These are phyloP conservation scores for Psittacula derbiana DNA, from an alignment of 2,797 vertebrate species.

Conservation along the genomic window DNA sequence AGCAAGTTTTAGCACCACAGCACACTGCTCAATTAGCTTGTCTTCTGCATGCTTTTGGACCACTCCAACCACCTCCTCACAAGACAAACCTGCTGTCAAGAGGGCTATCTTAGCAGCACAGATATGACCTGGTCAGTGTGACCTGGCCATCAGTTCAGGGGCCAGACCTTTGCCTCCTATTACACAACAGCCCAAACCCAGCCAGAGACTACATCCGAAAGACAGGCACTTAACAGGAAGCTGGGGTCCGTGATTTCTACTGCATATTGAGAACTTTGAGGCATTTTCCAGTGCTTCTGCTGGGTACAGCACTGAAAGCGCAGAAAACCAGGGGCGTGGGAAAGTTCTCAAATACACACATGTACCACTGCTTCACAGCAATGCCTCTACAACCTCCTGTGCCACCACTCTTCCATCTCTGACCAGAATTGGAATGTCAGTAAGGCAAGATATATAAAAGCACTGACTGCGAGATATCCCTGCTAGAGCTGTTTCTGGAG, in stretches of 20 bases:
- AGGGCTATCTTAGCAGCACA: neutral
- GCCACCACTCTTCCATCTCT: neutral
- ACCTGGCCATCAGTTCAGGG: neutral
- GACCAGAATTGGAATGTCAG: neutral
- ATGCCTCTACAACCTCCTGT: neutral
- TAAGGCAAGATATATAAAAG: neutral
- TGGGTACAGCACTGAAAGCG: neutral
- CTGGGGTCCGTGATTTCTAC: neutral
- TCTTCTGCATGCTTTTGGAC: neutral
- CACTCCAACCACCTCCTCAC: neutral
- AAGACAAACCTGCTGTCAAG: neutral
- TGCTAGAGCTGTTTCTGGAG: neutral
- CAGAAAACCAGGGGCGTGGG: neutral
- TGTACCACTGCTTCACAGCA: neutral
- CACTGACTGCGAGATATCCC: neutral
- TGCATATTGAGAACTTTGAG: neutral
- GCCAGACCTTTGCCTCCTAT: neutral
- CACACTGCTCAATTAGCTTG: neutral
- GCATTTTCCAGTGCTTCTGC: neutral
- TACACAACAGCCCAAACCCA: neutral
- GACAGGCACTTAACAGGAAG: neutral
- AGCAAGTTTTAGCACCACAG: neutral
- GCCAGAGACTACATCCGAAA: neutral
- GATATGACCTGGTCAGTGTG: rapidly evolving
- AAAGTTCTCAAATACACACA: neutral